Base-by-base conservation (phyloP, 2,888 invertebrate species). In the Folsomia candida region DNA sequence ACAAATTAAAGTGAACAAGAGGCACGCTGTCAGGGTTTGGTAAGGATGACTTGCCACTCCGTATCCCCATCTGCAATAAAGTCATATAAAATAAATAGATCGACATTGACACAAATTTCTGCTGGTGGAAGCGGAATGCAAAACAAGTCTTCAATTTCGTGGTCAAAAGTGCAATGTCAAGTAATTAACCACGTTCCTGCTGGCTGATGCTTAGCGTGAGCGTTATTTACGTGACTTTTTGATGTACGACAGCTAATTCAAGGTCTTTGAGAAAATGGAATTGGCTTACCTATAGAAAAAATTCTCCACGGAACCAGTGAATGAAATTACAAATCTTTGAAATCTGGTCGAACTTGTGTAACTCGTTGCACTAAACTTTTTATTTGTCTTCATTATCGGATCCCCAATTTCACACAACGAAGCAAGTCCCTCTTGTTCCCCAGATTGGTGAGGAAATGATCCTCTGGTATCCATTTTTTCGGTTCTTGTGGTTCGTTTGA, bases 11-110 rank as follows among this genome's bases (percentile, higher is more conserved):
- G 89, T 87, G 75, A 88, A 83, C 18, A 84, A 72, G 81, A 88
- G 84, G 81, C 87, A 86, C 74, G 86, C 80, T 22, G 84, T 76
- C 29, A 91, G 87, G 78, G 88, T 89, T 81, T 83, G 85, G 84
- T 86, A 85, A 68, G 90, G 90, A 80, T 87, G 82, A 66, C 81
- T 83, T 24, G 88, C 89, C 66, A 91, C 86, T 69, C 83, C 81
- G n/a, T 87, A 83, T 63, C 91, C 91, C 77, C 90, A 86, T 69
- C 87, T 88, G 68, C 14, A 79, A 76, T n/a, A n/a, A n/a, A n/a
- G n/a, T n/a, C n/a, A n/a, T n/a, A 54, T 54, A 20, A 54, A 54
- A 54, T 20, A 54, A n/a, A 54, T 18, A 37, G 4, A 9, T 20
- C 6, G 62, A 26, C 62, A 62, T 28, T 62, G 62, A 62, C 62